Base-by-base conservation (phyloP, 2,888 invertebrate species). In the Chymomyza fuscimana region DNA sequence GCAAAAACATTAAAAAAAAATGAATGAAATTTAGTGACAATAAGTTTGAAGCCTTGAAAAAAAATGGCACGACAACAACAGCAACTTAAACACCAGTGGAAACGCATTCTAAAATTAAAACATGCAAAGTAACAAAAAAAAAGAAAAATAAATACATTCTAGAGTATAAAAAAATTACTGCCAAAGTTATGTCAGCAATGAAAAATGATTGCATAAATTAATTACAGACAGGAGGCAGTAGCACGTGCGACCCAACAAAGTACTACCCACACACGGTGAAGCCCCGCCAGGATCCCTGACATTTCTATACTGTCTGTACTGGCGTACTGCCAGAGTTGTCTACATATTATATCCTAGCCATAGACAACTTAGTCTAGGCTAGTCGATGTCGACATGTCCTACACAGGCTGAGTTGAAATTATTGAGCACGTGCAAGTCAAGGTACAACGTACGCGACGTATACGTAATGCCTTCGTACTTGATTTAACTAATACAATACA, bases 161-260 rank as follows among this genome's bases (percentile, higher is more conserved):
- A 46, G 40, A 46, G 40, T 46, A 46, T 46, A 46, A 46, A 46
- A 46, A 46, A 46, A 46, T 46, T 10, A 46, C 40, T 46, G 40
- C 40, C 40, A 46, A 73, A 78, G 81, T 87, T 81, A 84, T 86
- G 86, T 81, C 78, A 73, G 88, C 80, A 80, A 86, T 87, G 82
- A 79, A 86, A 87, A 83, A 85, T 85, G 86, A 85, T 85, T 85
- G 82, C 86, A 85, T 87, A 86, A 85, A 85, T 87, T 86, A 87
- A 85, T 86, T 87, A 87, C 79, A 54, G 54, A 22, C 54, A 54
- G 22, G 10, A 15, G 54, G 16, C 9, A 32, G 40, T 15, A 5
- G 40, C 32, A 16, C n/a, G 32, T 25, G 52, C 25, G 67, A 76
- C 64, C 63, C 32, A 58, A 9, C 70, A 51, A 29, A 68, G 71